These are phyloP conservation scores for Larimichthys crocea DNA, from an alignment of 2,113 vertebrate genomes.

Conservation along the genomic window DNA sequence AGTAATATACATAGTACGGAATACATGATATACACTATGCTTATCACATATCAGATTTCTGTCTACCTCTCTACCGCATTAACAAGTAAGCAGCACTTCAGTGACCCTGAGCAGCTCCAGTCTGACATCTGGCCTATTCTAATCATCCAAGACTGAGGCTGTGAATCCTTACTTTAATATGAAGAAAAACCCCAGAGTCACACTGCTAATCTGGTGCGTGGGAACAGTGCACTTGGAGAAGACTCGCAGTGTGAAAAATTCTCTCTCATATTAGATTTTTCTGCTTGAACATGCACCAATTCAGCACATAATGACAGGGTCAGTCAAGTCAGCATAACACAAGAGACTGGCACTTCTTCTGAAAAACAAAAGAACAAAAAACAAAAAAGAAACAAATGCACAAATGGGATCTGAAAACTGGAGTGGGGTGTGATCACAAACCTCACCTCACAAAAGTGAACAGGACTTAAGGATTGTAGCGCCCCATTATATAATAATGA, in stretches of 20 bases:
- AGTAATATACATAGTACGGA: not conserved
- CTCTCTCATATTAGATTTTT: not conserved
- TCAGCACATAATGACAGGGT: not conserved
- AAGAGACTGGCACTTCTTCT: not conserved
- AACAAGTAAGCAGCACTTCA: not conserved
- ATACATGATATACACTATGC: not conserved
- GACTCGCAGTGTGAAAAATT: not conserved
- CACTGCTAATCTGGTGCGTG: conserved; percentile 19
- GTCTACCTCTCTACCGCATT: not conserved
- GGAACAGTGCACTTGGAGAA: not conserved
- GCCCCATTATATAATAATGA: too few species aligned
- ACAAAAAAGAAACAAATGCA: too few species aligned
- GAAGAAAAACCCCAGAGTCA: not conserved
- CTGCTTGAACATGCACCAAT: not conserved
- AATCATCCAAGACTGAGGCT: not conserved
- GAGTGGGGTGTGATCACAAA: too few species aligned
- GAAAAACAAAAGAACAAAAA: not conserved
- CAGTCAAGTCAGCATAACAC: not conserved
- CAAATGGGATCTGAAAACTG: too few species aligned
- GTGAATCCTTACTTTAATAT: not conserved
- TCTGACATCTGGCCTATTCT: conserved; percentile 5
- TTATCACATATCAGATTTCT: conserved; percentile 5
- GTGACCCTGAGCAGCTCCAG: not conserved
- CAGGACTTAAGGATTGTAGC: too few species aligned
- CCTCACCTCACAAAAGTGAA: too few species aligned